Conservation (phyloP, 2,888 invertebrate genomes). For the Rotaria magnacalcarata region DNA sequence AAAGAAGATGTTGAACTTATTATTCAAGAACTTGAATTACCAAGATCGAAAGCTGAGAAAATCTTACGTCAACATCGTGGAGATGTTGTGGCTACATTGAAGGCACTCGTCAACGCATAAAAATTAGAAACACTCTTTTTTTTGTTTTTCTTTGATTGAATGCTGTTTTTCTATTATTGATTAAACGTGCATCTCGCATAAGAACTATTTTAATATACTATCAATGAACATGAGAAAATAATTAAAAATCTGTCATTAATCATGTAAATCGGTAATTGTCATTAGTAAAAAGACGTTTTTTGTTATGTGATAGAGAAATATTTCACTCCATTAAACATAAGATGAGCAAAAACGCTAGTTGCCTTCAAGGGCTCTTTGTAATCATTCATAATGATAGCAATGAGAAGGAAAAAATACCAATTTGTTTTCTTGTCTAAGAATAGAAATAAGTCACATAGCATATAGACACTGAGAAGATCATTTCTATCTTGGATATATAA, state of each 20-base stretch:
- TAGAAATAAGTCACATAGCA: no score
- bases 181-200: neutral
- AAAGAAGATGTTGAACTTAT: conserved; percentile 25
- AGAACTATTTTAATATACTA: no score
- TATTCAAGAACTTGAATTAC: conserved; percentile 23
- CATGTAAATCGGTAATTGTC: no score
- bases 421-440: no score
- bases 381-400: neutral
- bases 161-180: neutral
- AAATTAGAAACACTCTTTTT: no score
- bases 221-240: neutral
- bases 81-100: neutral
- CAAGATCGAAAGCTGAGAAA: conserved; percentile 3
- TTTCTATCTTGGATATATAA: no score
- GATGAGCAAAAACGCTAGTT: neutral
- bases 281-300: neutral
- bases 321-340: no score
- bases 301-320: neutral
- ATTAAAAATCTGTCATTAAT: neutral
- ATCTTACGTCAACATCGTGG: neutral
- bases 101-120: neutral
- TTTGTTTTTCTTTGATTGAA: neutral
- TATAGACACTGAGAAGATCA: no score
- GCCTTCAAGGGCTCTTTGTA: neutral
- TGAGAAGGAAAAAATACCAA: no score